These are phyloP conservation scores for Brachyptera putata DNA, from an alignment of 2,888 invertebrate species.

Conservation along the genomic window DNA sequence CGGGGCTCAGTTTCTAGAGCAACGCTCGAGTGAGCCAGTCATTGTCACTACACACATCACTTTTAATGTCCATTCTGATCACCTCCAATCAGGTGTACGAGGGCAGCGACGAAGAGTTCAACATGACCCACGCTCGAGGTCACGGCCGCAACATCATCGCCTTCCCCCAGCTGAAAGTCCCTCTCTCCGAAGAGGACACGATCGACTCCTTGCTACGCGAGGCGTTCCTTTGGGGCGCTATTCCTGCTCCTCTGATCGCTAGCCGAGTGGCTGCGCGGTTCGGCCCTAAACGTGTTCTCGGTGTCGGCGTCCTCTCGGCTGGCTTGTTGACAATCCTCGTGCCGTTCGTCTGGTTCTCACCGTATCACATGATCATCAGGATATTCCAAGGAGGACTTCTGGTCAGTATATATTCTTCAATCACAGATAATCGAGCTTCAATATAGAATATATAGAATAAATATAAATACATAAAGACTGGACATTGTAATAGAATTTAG, in stretches of 20 bases:
- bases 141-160: constrained; percentile 29
- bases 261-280: constrained; percentile 53
- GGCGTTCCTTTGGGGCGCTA: constrained; percentile 55
- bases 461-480: no score
- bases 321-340: constrained; percentile 52
- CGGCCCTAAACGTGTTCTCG: constrained; percentile 53
- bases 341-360: constrained; percentile 55
- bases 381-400: constrained; percentile 54
- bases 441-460: no score
- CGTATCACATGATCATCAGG: constrained; percentile 52
- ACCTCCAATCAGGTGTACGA: not conserved
- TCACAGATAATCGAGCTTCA: no score
- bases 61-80: not conserved
- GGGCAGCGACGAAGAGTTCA: constrained; percentile 21
- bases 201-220: constrained; percentile 53
- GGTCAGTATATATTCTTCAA: constrained; percentile 40
- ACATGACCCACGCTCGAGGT: constrained; percentile 18
- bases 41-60: no score
- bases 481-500: no score
- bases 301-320: constrained; percentile 53
- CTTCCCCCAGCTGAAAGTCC: constrained; percentile 40
- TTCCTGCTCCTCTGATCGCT: constrained; percentile 53
- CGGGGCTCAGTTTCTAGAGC: no score
- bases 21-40: no score
- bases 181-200: constrained; percentile 47